Evolutionary conservation across 1,140 invertebrate species (phyloP).

Genomic region (Cotesia glomerata): DNA sequence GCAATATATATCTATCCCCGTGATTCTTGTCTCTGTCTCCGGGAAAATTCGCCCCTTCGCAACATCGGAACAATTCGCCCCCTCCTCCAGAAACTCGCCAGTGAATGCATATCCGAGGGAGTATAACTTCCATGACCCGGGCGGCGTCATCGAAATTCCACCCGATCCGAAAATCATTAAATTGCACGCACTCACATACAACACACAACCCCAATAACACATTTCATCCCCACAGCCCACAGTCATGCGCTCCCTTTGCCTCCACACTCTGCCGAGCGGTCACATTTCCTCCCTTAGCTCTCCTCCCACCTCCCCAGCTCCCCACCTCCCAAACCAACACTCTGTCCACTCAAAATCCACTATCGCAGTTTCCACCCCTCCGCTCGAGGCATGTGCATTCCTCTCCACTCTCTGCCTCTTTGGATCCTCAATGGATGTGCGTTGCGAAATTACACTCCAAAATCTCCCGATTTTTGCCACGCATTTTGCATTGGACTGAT

Average conservation of each 20-base stretch:
- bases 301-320: too few relatives aligned
- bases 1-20: not conserved
- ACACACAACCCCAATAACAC: slow-evolving; percentile 29
- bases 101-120: slow-evolving; percentile 4
- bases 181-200: slow-evolving; percentile 56
- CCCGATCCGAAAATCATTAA: slow-evolving; percentile 55
- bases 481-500: too few relatives aligned
- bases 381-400: not conserved
- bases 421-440: too few relatives aligned
- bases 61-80: not conserved
- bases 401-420: not conserved
- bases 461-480: too few relatives aligned
- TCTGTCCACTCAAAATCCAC: slow-evolving; percentile 36
- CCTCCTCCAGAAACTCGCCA: slow-evolving; percentile 20
- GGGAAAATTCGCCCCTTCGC: not conserved
- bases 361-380: slow-evolving; percentile 27
- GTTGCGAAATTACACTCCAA: too few relatives aligned
- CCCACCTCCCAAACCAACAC: slow-evolving; percentile 28
- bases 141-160: slow-evolving; percentile 62
- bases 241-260: slow-evolving; percentile 14
- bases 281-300: not conserved
- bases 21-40: slow-evolving; percentile 22
- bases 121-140: slow-evolving; percentile 16
- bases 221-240: slow-evolving; percentile 36
- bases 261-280: not conserved